Conservation (phyloP, 2,888 invertebrate genomes). For the Drosophila algonquin region DNA sequence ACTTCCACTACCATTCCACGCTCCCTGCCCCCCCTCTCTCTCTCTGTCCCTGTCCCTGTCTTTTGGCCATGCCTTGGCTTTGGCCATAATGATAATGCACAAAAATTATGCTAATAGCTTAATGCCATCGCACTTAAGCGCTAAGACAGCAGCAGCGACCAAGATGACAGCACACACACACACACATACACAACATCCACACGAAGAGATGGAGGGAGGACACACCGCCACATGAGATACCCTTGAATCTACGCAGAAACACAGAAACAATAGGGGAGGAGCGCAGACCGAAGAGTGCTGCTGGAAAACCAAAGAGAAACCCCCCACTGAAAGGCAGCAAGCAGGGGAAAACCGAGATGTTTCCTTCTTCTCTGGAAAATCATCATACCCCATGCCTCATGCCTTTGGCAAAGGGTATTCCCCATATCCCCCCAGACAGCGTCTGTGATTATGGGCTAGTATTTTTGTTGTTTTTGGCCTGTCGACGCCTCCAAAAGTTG, state of each 20-base stretch:
- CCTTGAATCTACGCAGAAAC: slow-evolving; percentile 1
- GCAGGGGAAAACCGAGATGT: neutral
- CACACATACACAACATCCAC: neutral
- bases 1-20: too few relatives aligned
- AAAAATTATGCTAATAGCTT: slow-evolving; percentile 77
- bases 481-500: slow-evolving; percentile 36
- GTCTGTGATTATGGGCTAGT: slow-evolving; percentile 48
- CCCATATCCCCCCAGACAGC: slow-evolving; percentile 6
- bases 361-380: neutral
- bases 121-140: slow-evolving; percentile 71
- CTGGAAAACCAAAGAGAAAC: neutral
- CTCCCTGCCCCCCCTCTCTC: too few relatives aligned
- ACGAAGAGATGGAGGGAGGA: neutral
- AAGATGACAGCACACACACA: slow-evolving; percentile 20
- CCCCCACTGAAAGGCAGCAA: too few relatives aligned
- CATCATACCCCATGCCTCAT: neutral
- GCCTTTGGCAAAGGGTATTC: neutral
- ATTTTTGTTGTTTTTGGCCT: slow-evolving; percentile 34
- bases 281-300: neutral
- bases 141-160: slow-evolving; percentile 61
- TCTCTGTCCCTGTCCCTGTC: neutral
- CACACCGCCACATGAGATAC: neutral
- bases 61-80: neutral
- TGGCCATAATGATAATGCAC: slow-evolving; percentile 66
- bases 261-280: neutral